These are phyloP conservation scores for Eumacrocentrus americanus DNA, from an alignment of 2,888 invertebrate species.

Conservation along the genomic window DNA sequence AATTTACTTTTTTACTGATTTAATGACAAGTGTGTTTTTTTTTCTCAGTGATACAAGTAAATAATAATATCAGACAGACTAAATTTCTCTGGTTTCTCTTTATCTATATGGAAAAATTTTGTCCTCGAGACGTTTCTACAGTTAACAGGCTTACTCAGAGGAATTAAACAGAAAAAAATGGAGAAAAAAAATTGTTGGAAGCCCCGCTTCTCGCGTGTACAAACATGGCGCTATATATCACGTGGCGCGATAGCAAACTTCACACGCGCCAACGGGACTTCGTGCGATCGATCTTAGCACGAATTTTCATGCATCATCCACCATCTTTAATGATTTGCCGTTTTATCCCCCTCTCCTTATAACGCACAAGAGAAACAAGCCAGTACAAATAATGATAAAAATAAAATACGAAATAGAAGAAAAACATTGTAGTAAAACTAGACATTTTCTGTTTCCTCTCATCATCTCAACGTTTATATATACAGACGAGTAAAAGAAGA, in stretches of 20 bases:
- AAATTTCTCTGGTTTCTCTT: not conserved
- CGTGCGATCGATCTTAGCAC: conserved; percentile 3
- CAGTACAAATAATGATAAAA: not conserved
- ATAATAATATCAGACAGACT: not conserved
- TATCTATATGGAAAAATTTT: not conserved
- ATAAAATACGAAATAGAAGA: not conserved
- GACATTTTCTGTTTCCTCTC: not conserved
- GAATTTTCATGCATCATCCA: no score
- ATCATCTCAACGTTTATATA: not conserved
- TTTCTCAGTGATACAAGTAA: not conserved
- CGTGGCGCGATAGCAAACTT: conserved; percentile 7
- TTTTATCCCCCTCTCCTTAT: no score
- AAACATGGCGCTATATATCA: conserved; percentile 3
- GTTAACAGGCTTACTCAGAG: conserved; percentile 3
- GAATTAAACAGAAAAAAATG: not conserved
- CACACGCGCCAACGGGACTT: conserved; percentile 15
- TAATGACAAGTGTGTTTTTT: no score
- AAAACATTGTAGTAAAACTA: not conserved
- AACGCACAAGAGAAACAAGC: no score
- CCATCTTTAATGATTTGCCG: no score
- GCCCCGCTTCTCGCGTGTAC: conserved; percentile 1
- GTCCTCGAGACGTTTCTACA: conserved; percentile 10
- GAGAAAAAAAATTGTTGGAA: conserved; percentile 4
- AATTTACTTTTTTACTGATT: no score
- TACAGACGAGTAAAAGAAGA: not conserved